phyloP scores from a whole-genome alignment of 2,797 vertebrate species.

The Netta rufina region DNA sequence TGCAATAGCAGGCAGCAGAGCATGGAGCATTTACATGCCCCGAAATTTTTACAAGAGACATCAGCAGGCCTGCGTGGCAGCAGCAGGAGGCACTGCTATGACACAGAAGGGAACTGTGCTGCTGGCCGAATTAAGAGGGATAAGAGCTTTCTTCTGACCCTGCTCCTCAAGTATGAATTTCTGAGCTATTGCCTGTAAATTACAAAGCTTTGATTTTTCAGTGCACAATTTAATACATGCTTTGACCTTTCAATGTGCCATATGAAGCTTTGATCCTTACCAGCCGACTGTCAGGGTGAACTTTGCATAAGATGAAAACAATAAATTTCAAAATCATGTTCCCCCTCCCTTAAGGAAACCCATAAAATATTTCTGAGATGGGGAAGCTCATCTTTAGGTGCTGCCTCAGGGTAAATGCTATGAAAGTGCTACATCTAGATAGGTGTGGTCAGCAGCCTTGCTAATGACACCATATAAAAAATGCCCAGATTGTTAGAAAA shows the following conservation, averaged over 20 bases:
- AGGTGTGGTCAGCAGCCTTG: slow-evolving; percentile 27
- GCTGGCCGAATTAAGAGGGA: slow-evolving; percentile 17
- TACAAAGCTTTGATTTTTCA: slow-evolving; percentile 56
- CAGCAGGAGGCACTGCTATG: slow-evolving; percentile 46
- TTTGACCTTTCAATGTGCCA: slow-evolving; percentile 66
- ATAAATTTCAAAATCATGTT: slow-evolving; percentile 27
- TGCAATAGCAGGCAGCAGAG: not conserved
- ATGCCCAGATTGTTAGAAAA: not conserved
- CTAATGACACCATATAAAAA: not conserved
- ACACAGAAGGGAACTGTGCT: not conserved
- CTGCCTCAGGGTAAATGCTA: slow-evolving; percentile 42
- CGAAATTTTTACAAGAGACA: not conserved
- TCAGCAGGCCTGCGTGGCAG: not conserved
- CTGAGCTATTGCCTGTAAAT: slow-evolving; percentile 49
- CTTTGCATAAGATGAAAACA: slow-evolving; percentile 70
- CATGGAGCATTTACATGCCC: not conserved
- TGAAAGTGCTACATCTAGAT: slow-evolving; percentile 31
- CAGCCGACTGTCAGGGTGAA: slow-evolving; percentile 64
- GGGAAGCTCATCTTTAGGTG: slow-evolving; percentile 8
- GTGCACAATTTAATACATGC: slow-evolving; percentile 58
- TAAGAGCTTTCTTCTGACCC: slow-evolving; percentile 46
- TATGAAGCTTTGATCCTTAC: slow-evolving; percentile 70
- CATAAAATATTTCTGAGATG: slow-evolving; percentile 37
- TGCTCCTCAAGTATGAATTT: slow-evolving; percentile 49
- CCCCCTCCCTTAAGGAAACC: slow-evolving; percentile 3